Base-by-base conservation (phyloP, 2,113 vertebrate species). In the Strigops habroptila region DNA sequence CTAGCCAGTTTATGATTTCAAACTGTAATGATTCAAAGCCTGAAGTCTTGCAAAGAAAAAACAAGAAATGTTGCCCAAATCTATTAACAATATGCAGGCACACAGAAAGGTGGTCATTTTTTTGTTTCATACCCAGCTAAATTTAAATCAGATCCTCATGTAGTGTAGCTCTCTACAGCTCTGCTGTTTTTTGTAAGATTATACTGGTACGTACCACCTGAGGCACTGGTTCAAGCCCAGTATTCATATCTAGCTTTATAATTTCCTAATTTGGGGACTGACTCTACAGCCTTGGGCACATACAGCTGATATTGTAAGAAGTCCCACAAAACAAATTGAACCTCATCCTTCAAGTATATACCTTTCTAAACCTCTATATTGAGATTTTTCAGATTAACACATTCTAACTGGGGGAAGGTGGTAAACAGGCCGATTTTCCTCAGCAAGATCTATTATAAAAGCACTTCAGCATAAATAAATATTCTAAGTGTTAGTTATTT, bases 31-130 rank as follows among this genome's bases (percentile, higher is more conserved):
- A 91, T 90, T 93, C 60, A 77, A 94, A 88, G 57, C 83, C 74
- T 94, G 57, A 74, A 96, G 83, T 82, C 77, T 83, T 94, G 73
- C 39, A 92, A 96, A 89, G 41, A 28, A 75, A 94, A 94, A 88
- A 86, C 28, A 93, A 70, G 46, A 86, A 95, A 93, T 69, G 69
- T 86, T 88, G 69, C 80, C 83, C 59, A 82, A 84, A 77, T 86
- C 44, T 71, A 85, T 75, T 89, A 86, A 57, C 65, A 94, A 86
- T 43, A 79, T 43, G 65, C 4, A 2, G 37, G 25, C 70, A 82
- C 43, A 64, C 4, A 93, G 77, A 91, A 91, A 76, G 44, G 14
- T 37, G 74, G 17, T 18, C 44, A 16, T 44, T 88, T 60, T 62
- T 79, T 82, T 73, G 17, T 84, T 91, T 88, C 31, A 48, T 78